These are phyloP conservation scores for Caerostris darwini DNA, from an alignment of 1,140 invertebrate species.

Conservation along the genomic window DNA sequence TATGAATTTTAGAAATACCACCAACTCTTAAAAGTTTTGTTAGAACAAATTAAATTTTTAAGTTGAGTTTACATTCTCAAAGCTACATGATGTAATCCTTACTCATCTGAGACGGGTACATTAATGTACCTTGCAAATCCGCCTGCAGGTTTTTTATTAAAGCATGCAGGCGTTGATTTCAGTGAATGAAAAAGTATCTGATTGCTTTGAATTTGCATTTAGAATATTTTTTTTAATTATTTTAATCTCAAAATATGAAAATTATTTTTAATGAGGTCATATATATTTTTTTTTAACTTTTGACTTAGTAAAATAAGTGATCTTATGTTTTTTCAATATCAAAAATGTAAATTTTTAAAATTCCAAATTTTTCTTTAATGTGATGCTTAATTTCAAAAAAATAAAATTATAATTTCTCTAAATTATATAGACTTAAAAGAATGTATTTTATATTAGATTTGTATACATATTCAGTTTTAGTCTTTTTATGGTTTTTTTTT, in stretches of 20 bases:
- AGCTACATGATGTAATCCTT: slow-evolving; percentile 63
- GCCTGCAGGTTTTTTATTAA: neutral
- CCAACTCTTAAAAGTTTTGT: neutral
- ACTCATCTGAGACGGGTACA: slow-evolving; percentile 59
- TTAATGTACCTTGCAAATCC: neutral
- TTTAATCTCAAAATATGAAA: neutral
- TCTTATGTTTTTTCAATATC: no score
- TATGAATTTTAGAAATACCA: neutral
- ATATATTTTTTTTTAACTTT: no score
- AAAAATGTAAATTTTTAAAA: no score
- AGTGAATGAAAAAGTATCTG: slow-evolving; percentile 63
- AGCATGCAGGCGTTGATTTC: neutral
- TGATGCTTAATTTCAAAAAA: no score
- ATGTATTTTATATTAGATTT: no score
- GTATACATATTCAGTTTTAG: no score
- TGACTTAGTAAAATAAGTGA: no score
- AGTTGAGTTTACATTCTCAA: neutral
- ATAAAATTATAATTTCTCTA: no score
- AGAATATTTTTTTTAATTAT: neutral
- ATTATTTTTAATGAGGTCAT: neutral
- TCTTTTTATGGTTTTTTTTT: no score
- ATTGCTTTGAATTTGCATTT: slow-evolving; percentile 29
- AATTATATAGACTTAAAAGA: no score
- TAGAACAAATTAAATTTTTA: neutral
- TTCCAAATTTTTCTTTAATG: no score